Evolutionary conservation across 2,113 vertebrate species (phyloP).

Genomic region (Perca flavescens): DNA sequence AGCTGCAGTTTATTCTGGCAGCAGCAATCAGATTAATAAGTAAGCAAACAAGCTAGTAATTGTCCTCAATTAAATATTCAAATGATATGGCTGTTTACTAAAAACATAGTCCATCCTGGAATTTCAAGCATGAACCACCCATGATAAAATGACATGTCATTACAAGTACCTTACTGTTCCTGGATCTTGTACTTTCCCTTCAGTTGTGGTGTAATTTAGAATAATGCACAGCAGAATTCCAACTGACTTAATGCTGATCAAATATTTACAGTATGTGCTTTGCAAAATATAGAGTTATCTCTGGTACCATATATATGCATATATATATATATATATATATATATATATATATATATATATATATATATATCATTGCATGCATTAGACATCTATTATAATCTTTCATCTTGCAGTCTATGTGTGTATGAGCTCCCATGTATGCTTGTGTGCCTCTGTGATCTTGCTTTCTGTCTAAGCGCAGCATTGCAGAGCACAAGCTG

Average conservation of each 20-base stretch:
- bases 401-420: slow-evolving; percentile 49
- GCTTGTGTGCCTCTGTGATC: slow-evolving; percentile 61
- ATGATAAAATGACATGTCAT: slow-evolving; percentile 66
- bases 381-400: slow-evolving; percentile 37
- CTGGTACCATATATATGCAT: neutral
- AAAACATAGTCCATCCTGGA: slow-evolving; percentile 50
- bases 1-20: slow-evolving; percentile 57
- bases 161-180: slow-evolving; percentile 26
- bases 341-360: too few species aligned
- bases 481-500: slow-evolving; percentile 78
- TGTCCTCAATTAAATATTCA: slow-evolving; percentile 77
- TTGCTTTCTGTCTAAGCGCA: slow-evolving; percentile 64
- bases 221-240: slow-evolving; percentile 10
- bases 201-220: slow-evolving; percentile 18
- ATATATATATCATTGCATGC: neutral
- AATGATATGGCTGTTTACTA: slow-evolving; percentile 72
- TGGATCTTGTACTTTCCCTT: slow-evolving; percentile 1
- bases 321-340: too few species aligned
- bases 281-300: slow-evolving; percentile 29
- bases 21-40: slow-evolving; percentile 73
- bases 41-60: slow-evolving; percentile 76
- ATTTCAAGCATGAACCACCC: slow-evolving; percentile 62
- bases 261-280: neutral
- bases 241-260: slow-evolving; percentile 1
- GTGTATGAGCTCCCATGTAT: slow-evolving; percentile 35